Conservation (phyloP, 2,113 vertebrate species). For the Callipepla squamata region DNA sequence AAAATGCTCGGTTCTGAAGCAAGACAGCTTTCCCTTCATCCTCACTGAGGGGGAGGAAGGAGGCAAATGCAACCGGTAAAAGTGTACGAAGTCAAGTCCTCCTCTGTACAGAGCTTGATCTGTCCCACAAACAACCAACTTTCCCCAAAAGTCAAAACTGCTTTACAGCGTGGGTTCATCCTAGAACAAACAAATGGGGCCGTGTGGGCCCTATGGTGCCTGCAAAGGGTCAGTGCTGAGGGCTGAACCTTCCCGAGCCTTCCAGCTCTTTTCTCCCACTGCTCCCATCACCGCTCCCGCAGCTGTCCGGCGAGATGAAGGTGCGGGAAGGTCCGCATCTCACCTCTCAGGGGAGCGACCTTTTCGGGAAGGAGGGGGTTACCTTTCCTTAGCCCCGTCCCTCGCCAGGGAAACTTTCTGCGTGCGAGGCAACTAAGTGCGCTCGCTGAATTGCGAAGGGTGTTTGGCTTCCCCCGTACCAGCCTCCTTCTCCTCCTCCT, state of each 20-base stretch:
- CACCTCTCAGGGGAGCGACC: not conserved
- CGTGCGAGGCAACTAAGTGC: not conserved
- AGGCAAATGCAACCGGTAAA: not conserved
- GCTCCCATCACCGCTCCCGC: not conserved
- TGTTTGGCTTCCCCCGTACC: not conserved
- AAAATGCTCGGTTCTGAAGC: fast-evolving
- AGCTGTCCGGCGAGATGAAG: not conserved
- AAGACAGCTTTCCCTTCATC: not conserved
- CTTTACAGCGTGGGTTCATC: not conserved
- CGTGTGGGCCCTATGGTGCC: fast-evolving
- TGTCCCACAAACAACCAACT: not conserved
- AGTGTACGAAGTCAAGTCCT: not conserved
- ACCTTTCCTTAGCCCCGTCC: not conserved
- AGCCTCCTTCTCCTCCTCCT: conserved; percentile 26
- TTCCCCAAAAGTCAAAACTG: not conserved
- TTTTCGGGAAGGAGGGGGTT: not conserved
- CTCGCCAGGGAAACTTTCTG: not conserved
- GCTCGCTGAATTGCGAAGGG: not conserved
- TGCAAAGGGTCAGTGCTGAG: fast-evolving
- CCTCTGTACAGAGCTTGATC: fast-evolving
- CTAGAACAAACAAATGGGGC: not conserved
- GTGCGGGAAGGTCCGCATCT: not conserved
- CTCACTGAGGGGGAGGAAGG: not conserved
- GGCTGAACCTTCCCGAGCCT: not conserved
- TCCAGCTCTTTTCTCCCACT: not conserved